These are phyloP conservation scores for Hydrolagus affinis DNA, from an alignment of 2,113 vertebrate species.

Conservation along the genomic window DNA sequence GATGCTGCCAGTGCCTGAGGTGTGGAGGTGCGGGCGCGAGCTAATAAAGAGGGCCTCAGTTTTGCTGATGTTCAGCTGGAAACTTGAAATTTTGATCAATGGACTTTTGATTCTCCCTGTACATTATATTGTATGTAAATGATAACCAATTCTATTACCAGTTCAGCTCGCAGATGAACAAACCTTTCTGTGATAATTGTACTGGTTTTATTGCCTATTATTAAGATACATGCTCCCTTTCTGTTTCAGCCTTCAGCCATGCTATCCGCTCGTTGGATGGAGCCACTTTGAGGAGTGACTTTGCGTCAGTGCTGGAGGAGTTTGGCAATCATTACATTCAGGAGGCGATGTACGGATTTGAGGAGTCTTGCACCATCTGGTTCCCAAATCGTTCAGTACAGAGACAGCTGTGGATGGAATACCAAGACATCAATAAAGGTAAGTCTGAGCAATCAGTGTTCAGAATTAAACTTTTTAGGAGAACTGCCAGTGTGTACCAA, in stretches of 20 bases:
- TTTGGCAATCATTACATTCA: constrained; percentile 97
- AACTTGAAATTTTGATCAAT: too few relatives aligned
- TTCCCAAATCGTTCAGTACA: constrained; percentile 96
- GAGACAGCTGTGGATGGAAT: constrained; percentile 90
- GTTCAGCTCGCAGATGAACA: too few relatives aligned
- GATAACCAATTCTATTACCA: too few relatives aligned
- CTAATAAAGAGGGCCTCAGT: too few relatives aligned
- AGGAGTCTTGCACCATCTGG: constrained; percentile 95
- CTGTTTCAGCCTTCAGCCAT: constrained; percentile 72
- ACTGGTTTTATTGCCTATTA: too few relatives aligned
- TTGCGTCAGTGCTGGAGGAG: constrained; percentile 80
- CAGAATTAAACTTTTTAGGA: neutral
- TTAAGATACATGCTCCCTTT: neutral
- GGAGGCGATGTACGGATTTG: constrained; percentile 91
- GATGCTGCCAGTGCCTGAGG: too few relatives aligned
- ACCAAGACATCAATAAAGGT: constrained; percentile 99
- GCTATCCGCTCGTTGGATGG: constrained; percentile 89
- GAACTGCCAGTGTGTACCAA: too few relatives aligned
- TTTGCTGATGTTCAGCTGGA: too few relatives aligned
- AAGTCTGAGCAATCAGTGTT: constrained; percentile 23
- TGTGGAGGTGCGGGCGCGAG: too few relatives aligned
- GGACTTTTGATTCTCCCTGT: too few relatives aligned
- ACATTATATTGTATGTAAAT: too few relatives aligned
- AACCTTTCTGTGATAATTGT: too few relatives aligned
- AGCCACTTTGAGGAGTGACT: constrained; percentile 79